phyloP scores from a whole-genome alignment of 2,113 vertebrate genomes.

The Embiotoca jacksoni region DNA sequence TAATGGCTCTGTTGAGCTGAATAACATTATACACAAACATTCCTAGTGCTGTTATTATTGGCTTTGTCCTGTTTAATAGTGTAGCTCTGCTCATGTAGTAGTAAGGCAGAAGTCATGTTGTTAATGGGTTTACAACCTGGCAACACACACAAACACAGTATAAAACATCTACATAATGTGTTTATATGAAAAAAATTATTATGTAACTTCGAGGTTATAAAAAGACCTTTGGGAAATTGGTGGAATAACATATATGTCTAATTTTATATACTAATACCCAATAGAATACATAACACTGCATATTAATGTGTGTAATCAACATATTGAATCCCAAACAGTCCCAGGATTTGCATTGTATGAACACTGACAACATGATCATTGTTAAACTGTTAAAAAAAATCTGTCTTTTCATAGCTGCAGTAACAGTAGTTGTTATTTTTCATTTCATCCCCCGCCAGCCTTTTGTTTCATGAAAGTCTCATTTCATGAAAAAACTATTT shows the following conservation, averaged over 20 bases:
- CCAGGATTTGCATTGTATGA: neutral
- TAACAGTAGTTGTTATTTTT: conserved; percentile 33
- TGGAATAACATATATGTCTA: neutral
- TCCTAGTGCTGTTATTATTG: neutral
- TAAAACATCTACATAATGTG: neutral
- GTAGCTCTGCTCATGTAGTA: neutral
- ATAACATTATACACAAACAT: neutral
- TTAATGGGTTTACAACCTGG: neutral
- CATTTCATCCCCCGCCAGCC: conserved; percentile 18
- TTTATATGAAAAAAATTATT: neutral
- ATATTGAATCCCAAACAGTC: neutral
- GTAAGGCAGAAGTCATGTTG: neutral
- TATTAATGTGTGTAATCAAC: neutral
- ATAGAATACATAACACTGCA: neutral
- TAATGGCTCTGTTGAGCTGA: neutral
- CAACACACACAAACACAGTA: neutral
- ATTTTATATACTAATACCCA: neutral
- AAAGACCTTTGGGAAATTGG: neutral
- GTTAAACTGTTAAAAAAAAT: conserved; percentile 16
- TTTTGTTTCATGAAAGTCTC: neutral
- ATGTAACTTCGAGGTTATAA: neutral
- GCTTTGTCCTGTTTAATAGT: too few species aligned
- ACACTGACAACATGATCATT: neutral
- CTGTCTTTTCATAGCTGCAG: neutral
- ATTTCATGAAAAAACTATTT: conserved; percentile 29